Conservation (phyloP, 2,797 vertebrate genomes). For the Aplochiton taeniatus region DNA sequence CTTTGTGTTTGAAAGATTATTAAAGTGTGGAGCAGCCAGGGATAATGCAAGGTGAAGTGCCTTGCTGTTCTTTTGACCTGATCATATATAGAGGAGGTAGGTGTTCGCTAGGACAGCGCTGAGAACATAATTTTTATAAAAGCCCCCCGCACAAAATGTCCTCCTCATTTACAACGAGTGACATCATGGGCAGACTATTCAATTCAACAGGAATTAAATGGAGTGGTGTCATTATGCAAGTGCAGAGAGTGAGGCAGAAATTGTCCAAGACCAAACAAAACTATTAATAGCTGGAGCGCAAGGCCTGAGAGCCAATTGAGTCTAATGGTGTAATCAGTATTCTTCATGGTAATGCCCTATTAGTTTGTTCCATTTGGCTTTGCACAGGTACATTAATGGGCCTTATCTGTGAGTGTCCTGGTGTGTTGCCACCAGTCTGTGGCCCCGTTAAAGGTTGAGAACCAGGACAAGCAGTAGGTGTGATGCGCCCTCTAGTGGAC, state of each 20-base stretch:
- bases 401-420: slow-evolving; percentile 46
- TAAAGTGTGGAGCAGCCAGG: no score
- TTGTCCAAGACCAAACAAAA: slow-evolving; percentile 73
- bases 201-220: slow-evolving; percentile 62
- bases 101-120: slow-evolving; percentile 14
- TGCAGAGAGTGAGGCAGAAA: slow-evolving; percentile 63
- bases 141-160: slow-evolving; percentile 41
- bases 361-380: slow-evolving; percentile 79
- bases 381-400: slow-evolving; percentile 77
- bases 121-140: slow-evolving; percentile 45
- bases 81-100: slow-evolving; percentile 28
- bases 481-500: slow-evolving; percentile 69
- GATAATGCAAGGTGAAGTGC: background rate
- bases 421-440: no score
- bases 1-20: no score
- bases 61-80: slow-evolving; percentile 39
- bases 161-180: slow-evolving; percentile 44
- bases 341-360: slow-evolving; percentile 78
- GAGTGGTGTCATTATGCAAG: slow-evolving; percentile 73
- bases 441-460: no score
- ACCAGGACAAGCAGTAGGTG: slow-evolving; percentile 17
- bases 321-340: slow-evolving; percentile 81
- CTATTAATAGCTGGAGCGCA: slow-evolving; percentile 73
- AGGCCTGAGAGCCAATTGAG: slow-evolving; percentile 68
- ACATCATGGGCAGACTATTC: slow-evolving; percentile 50